Conservation (phyloP, 2,888 invertebrate species). For the Noctuana brunneofusca region DNA sequence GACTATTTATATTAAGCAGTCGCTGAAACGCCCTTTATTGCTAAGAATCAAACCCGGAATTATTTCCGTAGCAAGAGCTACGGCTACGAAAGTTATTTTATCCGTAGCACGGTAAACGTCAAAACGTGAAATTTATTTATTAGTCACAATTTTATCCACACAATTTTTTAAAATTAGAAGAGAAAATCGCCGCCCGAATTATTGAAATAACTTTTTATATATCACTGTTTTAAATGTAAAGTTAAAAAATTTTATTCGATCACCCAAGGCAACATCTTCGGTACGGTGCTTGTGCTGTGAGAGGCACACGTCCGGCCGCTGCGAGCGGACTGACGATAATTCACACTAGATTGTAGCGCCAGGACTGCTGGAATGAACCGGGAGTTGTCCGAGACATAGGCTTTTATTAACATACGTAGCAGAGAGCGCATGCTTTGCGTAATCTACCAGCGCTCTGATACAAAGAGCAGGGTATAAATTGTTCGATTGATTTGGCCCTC, state of each 20-base stretch:
- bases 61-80: not conserved
- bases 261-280: not conserved
- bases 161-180: not conserved
- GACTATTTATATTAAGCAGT: conserved; percentile 22
- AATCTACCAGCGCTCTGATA: not conserved
- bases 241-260: not conserved
- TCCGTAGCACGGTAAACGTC: not conserved
- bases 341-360: conserved; percentile 24
- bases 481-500: not conserved
- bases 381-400: conserved; percentile 11
- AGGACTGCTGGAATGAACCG: not conserved
- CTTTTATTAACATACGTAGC: not conserved
- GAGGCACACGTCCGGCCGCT: conserved; percentile 20
- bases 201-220: not conserved
- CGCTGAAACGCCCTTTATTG: conserved; percentile 9
- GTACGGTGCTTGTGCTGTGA: not conserved
- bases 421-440: not conserved
- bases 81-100: conserved; percentile 12
- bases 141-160: not conserved
- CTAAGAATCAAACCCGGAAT: conserved; percentile 7
- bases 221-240: not conserved
- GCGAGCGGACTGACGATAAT: conserved; percentile 18
- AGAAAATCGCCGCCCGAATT: not conserved
- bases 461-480: not conserved
- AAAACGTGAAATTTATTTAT: not conserved